Evolutionary conservation across 2,113 vertebrate genomes (phyloP).

Genomic region (Cyphomyrus plagiostoma): DNA sequence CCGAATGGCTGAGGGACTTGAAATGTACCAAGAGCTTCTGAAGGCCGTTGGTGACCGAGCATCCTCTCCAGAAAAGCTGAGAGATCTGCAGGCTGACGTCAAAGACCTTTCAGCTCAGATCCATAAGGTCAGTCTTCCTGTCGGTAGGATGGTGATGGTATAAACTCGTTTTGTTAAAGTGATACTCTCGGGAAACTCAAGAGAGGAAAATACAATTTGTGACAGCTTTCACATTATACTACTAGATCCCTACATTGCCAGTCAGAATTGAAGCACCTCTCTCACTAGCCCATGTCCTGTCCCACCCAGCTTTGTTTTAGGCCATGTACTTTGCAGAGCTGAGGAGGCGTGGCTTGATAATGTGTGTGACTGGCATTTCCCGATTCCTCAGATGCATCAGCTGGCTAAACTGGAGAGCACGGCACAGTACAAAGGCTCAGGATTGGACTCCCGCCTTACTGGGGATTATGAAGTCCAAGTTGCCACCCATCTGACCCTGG

Average conservation of each 20-base stretch:
- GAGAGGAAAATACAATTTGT: background rate
- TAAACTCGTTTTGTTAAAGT: background rate
- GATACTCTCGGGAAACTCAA: background rate
- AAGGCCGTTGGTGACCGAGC: constrained; percentile 21
- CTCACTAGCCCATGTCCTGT: background rate
- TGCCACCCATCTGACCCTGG: constrained; percentile 53
- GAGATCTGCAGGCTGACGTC: constrained; percentile 39
- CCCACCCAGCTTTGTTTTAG: background rate
- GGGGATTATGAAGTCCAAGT: constrained; percentile 48
- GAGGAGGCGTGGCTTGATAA: background rate
- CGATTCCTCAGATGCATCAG: constrained; percentile 43
- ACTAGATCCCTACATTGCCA: background rate
- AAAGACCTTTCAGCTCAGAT: constrained; percentile 46
- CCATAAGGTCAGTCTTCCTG: constrained; percentile 38
- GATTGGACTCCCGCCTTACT: constrained; percentile 22
- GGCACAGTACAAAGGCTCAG: background rate
- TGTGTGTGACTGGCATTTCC: background rate
- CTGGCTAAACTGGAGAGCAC: constrained; percentile 6
- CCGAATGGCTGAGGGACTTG: constrained; percentile 46
- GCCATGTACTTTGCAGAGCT: background rate
- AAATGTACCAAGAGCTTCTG: constrained; percentile 46
- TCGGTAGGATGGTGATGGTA: too few species aligned
- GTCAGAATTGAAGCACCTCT: background rate
- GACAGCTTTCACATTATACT: background rate
- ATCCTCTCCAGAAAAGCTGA: constrained; percentile 22